Evolutionary conservation across 2,888 invertebrate species (phyloP), one percentile per base, ranked within the genome.

Genomic region (Odontothrips loti): DNA sequence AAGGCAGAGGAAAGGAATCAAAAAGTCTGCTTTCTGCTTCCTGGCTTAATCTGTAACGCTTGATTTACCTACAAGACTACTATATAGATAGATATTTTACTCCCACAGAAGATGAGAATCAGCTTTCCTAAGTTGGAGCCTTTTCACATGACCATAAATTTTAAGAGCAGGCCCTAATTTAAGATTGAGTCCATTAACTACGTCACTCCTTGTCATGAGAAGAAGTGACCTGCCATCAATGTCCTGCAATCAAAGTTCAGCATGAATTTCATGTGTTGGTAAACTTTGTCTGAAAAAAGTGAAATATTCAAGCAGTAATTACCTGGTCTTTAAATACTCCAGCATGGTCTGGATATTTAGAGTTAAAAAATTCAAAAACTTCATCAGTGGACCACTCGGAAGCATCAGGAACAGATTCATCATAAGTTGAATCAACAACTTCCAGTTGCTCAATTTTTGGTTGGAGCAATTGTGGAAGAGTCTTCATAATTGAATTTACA

Each of bases 171-270:
- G 96, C 0, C 97, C 97, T 20, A 98, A 89, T 83, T 95, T 94
- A 29, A 98, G 88, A 75, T 93, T 92, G 82, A 98, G 89, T 58
- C 94, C 94, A 82, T 91, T 92, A 4, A 97, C 90, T 43, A 98
- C 94, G 86, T 97, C 97, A 68, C 92, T 91, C 83, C 97, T 90
- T 85, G 93, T 93, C 87, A 98, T 92, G 85, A 98, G 90, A 82
- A 96, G 89, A 81, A 98, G 87, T 0, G 96, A 95, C 85, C 92
- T 92, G 0, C 98, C 98, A 89, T 98, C 98, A 83, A 98, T 96
- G 86, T 97, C 95, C 95, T 96, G 87, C 47, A 87, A 87, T 82
- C 85, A 86, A 82, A 83, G 20, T 6, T 58, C 20, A 15, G 23
- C 34, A 48, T 82, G 17, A 68, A 17, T 27, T 2, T 68, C 27